phyloP scores from a whole-genome alignment of 2,113 vertebrate species.

The Megatriorchis doriae region DNA sequence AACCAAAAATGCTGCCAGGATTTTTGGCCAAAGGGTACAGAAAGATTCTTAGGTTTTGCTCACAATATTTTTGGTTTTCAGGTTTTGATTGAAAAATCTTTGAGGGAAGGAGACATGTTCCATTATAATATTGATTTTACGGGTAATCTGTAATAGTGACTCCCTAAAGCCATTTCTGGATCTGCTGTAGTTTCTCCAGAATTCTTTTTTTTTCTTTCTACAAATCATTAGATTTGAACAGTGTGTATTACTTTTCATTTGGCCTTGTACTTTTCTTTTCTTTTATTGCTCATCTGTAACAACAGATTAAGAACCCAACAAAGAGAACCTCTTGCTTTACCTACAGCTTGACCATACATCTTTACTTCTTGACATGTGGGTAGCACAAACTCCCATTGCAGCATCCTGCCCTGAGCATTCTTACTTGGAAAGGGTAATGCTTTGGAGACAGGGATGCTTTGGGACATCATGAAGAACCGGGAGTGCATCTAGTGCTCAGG shows the following conservation, averaged over 20 bases:
- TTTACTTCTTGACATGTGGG: background rate
- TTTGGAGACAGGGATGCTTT: background rate
- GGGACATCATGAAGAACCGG: background rate
- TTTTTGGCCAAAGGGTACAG: background rate
- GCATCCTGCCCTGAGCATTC: background rate
- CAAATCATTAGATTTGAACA: slow-evolving; percentile 12
- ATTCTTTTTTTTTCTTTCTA: background rate
- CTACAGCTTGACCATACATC: background rate
- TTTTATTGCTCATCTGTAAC: background rate
- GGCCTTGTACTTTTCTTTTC: background rate
- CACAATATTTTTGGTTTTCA: background rate
- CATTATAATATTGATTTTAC: slow-evolving; percentile 19
- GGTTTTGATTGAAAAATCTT: slow-evolving; percentile 21
- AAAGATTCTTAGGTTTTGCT: background rate
- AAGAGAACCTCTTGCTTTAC: background rate
- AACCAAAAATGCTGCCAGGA: background rate
- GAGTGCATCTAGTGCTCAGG: background rate
- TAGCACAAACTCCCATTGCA: background rate
- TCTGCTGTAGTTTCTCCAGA: background rate
- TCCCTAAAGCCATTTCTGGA: slow-evolving; percentile 29
- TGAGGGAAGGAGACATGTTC: background rate
- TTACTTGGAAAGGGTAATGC: background rate
- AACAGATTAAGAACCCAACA: background rate
- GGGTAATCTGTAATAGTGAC: background rate
- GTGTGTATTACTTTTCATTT: background rate